These are phyloP conservation scores for Sinotaia quadrata DNA, from an alignment of 2,888 invertebrate species.

Conservation along the genomic window DNA sequence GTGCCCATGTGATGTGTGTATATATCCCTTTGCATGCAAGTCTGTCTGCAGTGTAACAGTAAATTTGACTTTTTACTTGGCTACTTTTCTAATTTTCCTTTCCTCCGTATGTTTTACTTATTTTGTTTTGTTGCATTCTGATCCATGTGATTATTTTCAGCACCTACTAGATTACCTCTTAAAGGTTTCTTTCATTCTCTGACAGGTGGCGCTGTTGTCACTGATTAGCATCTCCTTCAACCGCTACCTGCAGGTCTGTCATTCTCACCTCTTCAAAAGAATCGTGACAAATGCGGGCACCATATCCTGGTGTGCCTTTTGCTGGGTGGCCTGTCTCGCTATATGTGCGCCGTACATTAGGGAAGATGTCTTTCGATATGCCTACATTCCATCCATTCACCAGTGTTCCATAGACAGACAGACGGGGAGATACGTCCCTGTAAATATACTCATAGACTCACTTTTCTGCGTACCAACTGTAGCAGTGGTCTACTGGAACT, in stretches of 20 bases:
- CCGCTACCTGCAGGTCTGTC: conserved; percentile 29
- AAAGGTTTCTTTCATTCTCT: no score
- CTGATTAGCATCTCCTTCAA: conserved; percentile 25
- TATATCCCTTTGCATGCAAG: no score
- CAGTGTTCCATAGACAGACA: conserved; percentile 17
- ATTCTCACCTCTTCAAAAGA: conserved; percentile 18
- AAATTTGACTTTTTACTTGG: no score
- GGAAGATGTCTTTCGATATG: conserved; percentile 1
- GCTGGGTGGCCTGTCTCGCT: conserved; percentile 8
- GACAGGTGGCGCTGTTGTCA: conserved; percentile 8
- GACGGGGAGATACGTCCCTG: background rate
- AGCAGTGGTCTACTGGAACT: conserved; percentile 26
- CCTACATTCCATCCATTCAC: conserved; percentile 10
- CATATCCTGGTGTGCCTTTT: background rate
- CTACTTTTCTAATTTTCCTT: no score
- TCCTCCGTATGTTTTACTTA: no score
- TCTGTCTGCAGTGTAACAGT: no score
- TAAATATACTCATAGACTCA: no score
- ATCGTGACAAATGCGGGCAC: conserved; percentile 15
- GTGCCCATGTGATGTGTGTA: no score
- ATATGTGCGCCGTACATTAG: conserved; percentile 5
- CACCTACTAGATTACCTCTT: no score
- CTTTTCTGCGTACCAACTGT: no score
- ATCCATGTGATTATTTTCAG: no score
- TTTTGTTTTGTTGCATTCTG: no score